Base-by-base conservation (phyloP, 1,140 invertebrate genomes). In the Musca domestica region DNA sequence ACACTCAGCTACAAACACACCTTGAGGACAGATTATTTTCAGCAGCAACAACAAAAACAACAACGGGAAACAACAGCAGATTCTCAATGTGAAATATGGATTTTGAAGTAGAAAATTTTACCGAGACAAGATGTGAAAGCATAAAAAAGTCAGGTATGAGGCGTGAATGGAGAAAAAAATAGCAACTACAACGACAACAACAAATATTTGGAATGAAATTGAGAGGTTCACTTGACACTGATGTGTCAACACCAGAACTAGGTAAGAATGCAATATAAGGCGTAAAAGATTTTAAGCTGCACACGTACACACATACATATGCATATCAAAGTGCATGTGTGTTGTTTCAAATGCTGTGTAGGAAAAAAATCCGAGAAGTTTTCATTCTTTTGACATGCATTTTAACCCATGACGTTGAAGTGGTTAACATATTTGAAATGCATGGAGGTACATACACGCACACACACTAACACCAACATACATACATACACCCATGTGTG, bases 1-100 rank as follows among this genome's bases (percentile, higher is more conserved):
- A 41, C 34, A 41, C n/a, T n/a, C n/a, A n/a, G n/a, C n/a, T n/a
- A n/a, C 34, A 61, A n/a, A 41, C n/a, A 61, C 34, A 61, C 56
- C 56, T 61, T 61, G 17, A 61, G 56, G 56, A 61, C 56, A 61
- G 56, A 61, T 61, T 61, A 61, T 61, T 34, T 61, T 61, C 19
- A 61, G 10, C 34, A 12, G 12, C 5, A 41, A 41, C 5, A 5
- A 41, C 34, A 41, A 41, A 3, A 30, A 3, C 3, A 30, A 58
- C 23, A 30, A 58, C 23, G 4, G 12, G 27, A 61, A n/a, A n/a
- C n/a, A n/a, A n/a, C n/a, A n/a, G n/a, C 19, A 41, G 30, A 20
- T 0, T 61, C 6, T 10, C 3, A 30, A 27, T 27, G 25, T 5
- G 17, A 58, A 30, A 58, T 58, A 30, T 58, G 25, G 14, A 27